phyloP scores from a whole-genome alignment of 2,797 vertebrate species.

The Onychomys arenicola region DNA sequence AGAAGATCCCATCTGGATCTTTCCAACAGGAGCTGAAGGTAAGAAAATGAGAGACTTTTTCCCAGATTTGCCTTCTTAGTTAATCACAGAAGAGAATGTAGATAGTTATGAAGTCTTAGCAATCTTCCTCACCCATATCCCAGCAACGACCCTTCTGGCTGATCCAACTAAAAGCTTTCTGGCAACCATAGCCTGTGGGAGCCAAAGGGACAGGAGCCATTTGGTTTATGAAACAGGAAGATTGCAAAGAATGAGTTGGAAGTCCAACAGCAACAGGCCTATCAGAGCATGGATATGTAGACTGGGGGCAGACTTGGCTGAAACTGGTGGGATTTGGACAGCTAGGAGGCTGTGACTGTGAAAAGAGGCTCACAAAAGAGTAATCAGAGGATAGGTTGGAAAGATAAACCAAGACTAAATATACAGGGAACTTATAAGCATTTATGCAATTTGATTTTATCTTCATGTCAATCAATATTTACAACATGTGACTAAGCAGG shows the following conservation, averaged over 20 bases:
- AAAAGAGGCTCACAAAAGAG: background rate
- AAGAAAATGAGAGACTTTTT: background rate
- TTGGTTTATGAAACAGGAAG: background rate
- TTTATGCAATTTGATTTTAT: background rate
- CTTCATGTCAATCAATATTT: background rate
- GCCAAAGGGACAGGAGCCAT: background rate
- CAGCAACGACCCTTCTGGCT: background rate
- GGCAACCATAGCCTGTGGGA: background rate
- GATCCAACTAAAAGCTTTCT: background rate
- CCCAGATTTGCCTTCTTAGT: background rate
- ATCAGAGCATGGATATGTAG: background rate
- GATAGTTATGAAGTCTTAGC: background rate
- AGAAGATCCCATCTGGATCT: background rate
- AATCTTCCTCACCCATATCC: background rate
- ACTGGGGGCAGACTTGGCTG: rapidly evolving
- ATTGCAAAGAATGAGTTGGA: background rate
- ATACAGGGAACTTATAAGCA: background rate
- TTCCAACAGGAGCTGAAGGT: background rate
- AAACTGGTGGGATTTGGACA: background rate
- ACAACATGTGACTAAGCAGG: background rate
- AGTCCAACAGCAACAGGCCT: background rate
- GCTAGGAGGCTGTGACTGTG: background rate
- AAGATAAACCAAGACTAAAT: background rate
- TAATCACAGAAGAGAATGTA: background rate
- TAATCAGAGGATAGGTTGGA: background rate